Base-by-base conservation (phyloP, 2,888 invertebrate species). In the Dascillus cervinus region DNA sequence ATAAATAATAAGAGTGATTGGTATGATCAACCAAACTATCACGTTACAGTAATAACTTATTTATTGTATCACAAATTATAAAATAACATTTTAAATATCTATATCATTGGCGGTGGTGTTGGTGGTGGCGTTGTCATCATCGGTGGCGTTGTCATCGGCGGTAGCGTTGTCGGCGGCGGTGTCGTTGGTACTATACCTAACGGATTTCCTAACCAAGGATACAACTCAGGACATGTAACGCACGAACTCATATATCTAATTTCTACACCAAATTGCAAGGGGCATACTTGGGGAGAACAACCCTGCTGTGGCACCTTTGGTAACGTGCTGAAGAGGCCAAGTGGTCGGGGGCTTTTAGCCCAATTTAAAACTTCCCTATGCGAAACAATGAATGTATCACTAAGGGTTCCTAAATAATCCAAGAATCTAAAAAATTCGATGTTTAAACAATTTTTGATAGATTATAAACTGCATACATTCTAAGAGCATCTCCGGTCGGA, bases 131-230 rank as follows among this genome's bases (percentile, higher is more conserved):
- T n/a, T n/a, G n/a, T n/a, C n/a, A n/a, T n/a, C n/a, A n/a, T n/a
- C n/a, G n/a, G n/a, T n/a, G n/a, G n/a, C n/a, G n/a, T n/a, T n/a
- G n/a, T n/a, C n/a, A n/a, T n/a, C n/a, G n/a, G n/a, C n/a, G n/a
- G n/a, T n/a, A n/a, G n/a, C n/a, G n/a, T n/a, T n/a, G n/a, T n/a
- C n/a, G n/a, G n/a, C n/a, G n/a, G n/a, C n/a, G n/a, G n/a, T n/a
- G n/a, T n/a, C n/a, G n/a, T n/a, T n/a, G n/a, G n/a, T n/a, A n/a
- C n/a, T n/a, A n/a, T n/a, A 17, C 68, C 68, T 8, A 55, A 34
- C 15, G 65, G 67, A 54, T 70, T 67, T 3, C 52, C 54, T 3
- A 68, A 26, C 67, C 69, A 69, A 14, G 70, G 70, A 43, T 65
- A 70, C 1, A 44, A 45, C 2, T 44, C 25, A 2, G 70, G 70